Percentiles rank a stretch among this genome's conserved stretches.
Evolutionary conservation across 2,888 invertebrate species (phyloP).

Genomic region (Coelinius sp.): DNA sequence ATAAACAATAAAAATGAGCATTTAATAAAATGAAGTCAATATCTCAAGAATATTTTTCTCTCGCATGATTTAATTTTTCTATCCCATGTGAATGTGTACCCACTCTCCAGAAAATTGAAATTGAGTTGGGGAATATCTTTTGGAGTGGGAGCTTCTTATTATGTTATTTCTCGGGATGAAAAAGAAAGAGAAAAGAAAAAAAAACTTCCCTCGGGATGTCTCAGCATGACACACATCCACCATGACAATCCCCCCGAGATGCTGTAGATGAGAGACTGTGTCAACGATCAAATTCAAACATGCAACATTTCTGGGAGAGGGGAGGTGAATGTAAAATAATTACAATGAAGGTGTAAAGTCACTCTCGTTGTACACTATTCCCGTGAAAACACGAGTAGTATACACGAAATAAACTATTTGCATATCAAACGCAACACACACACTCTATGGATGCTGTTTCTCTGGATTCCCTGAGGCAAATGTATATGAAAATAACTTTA

Average conservation of each 20-base stretch:
- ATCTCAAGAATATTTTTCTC: no score
- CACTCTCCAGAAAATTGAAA: background rate
- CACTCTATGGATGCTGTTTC: slow-evolving; percentile 48
- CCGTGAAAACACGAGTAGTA: background rate
- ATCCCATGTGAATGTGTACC: background rate
- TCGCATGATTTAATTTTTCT: background rate
- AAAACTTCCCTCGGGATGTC: slow-evolving; percentile 5
- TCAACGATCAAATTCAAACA: slow-evolving; percentile 35
- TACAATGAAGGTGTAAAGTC: slow-evolving; percentile 44
- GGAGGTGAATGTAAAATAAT: slow-evolving; percentile 45
- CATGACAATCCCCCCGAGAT: background rate
- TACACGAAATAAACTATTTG: slow-evolving; percentile 39
- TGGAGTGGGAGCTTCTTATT: background rate
- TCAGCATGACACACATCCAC: background rate
- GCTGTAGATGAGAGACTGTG: slow-evolving; percentile 14
- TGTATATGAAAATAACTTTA: slow-evolving; percentile 43
- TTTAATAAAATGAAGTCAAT: no score
- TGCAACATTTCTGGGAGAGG: background rate
- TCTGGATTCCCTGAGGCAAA: background rate
- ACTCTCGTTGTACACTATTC: slow-evolving; percentile 36
- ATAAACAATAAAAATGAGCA: no score
- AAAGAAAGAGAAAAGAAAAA: background rate
- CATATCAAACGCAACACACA: slow-evolving; percentile 50
- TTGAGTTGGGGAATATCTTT: background rate
- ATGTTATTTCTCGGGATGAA: slow-evolving; percentile 18